Evolutionary conservation across 2,797 vertebrate species (phyloP), one percentile per base, ranked within the genome.

Genomic region (Phoeniculus purpureus): DNA sequence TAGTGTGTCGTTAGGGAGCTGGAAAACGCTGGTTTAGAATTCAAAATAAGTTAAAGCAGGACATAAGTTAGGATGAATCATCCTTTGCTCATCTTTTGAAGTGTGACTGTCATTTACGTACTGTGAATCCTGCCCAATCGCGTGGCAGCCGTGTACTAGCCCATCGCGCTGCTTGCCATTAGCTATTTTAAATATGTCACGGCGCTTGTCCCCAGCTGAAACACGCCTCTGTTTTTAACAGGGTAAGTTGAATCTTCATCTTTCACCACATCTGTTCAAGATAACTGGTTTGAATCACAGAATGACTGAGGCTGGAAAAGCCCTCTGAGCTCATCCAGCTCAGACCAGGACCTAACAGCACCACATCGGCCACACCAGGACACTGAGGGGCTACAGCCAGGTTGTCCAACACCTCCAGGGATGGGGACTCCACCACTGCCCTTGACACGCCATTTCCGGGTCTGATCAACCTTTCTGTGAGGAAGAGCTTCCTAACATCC

Each of bases 1-100:
- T 86, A 85, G 67, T 55, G 78, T 73, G 66, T 77, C 85, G 37
- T 37, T 37, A 73, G 84, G 43, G 34, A 81, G 48, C 93, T 93
- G 48, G 37, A 92, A 90, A 92, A 94, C 65, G 65, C 26, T 92
- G 52, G 27, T 48, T 72, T 58, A 52, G 74, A 89, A 87, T 59
- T 74, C 85, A 91, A 95, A 96, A 90, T 78, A 88, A 92, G 81
- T 89, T 79, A 90, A 87, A 82, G 76, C 81, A 85, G 90, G 94
- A 80, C 81, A 29, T 67, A 95, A 77, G 67, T 94, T 88, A 84
- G 60, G 51, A 87, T 94, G 93, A 96, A 73, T 93, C 86, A 94
- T 83, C 51, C 21, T 83, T 90, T 91, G 67, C 54, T 94, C 56
- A 91, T 90, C 76, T 94, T 95, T 75, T 75, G 47, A 89, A 89